phyloP scores from a whole-genome alignment of 2,113 vertebrate genomes.

The Crocuta crocuta region DNA sequence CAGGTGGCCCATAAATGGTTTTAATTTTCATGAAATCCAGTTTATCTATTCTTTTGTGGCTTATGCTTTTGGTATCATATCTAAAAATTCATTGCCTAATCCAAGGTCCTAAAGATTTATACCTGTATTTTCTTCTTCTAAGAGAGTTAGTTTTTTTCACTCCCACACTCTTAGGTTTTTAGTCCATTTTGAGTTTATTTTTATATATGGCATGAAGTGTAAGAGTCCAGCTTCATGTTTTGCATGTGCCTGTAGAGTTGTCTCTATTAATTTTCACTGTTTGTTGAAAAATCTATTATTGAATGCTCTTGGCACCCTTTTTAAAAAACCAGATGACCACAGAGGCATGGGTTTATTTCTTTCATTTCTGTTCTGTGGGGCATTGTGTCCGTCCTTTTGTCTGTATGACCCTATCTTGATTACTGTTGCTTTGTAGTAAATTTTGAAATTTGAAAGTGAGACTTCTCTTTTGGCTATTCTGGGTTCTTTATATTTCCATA shows the following conservation, averaged over 20 bases:
- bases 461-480: not conserved
- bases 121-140: not conserved
- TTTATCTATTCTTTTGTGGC: not conserved
- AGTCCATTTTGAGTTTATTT: not conserved
- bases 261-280: not conserved
- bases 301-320: not conserved
- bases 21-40: not conserved
- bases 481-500: no score
- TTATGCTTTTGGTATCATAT: not conserved
- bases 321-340: not conserved
- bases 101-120: not conserved
- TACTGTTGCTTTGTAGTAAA: not conserved
- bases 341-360: not conserved
- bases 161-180: not conserved
- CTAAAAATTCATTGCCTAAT: not conserved
- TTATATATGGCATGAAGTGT: not conserved
- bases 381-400: not conserved
- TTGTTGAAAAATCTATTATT: not conserved
- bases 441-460: not conserved
- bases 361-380: not conserved
- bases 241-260: not conserved
- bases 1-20: no score
- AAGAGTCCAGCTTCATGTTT: not conserved
- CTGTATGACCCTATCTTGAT: not conserved
- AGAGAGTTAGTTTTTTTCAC: not conserved